Conservation (phyloP, 1,140 invertebrate species). For the Cyclargus thomasi region DNA sequence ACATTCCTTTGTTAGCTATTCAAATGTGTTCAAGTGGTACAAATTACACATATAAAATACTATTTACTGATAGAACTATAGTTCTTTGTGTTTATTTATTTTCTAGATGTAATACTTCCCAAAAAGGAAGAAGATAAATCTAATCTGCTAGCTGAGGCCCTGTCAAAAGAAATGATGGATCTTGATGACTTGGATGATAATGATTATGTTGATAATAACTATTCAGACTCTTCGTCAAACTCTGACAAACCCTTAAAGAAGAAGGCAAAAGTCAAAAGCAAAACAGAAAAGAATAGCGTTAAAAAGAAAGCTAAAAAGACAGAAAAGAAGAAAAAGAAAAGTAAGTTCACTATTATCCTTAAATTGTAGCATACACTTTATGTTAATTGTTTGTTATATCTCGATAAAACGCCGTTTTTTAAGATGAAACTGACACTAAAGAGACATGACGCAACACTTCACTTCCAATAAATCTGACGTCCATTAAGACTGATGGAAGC, state of each 20-base stretch:
- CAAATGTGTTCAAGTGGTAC: too few relatives aligned
- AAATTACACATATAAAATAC: too few relatives aligned
- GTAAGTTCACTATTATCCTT: not conserved
- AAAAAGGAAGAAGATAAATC: slow-evolving; percentile 40
- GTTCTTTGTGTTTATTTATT: too few relatives aligned
- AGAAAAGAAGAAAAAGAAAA: slow-evolving; percentile 30
- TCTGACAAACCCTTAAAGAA: slow-evolving; percentile 56
- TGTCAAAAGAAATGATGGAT: slow-evolving; percentile 25
- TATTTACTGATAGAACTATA: too few relatives aligned
- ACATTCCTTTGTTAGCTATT: too few relatives aligned
- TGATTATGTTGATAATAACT: slow-evolving; percentile 40
- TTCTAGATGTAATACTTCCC: slow-evolving; percentile 41
- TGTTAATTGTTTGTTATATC: too few relatives aligned
- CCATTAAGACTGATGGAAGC: too few relatives aligned
- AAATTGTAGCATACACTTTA: too few relatives aligned
- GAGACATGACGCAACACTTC: too few relatives aligned
- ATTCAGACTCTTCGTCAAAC: slow-evolving; percentile 46
- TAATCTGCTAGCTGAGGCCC: slow-evolving; percentile 19
- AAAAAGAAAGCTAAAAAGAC: slow-evolving; percentile 37
- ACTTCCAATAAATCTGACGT: too few relatives aligned
- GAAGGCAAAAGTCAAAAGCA: slow-evolving; percentile 35
- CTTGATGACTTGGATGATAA: slow-evolving; percentile 35
- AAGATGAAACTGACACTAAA: too few relatives aligned
- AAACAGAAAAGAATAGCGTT: slow-evolving; percentile 34
- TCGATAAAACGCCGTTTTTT: too few relatives aligned